Base-by-base conservation (phyloP, 2,888 invertebrate species). In the Pandemis cinnamomeana region DNA sequence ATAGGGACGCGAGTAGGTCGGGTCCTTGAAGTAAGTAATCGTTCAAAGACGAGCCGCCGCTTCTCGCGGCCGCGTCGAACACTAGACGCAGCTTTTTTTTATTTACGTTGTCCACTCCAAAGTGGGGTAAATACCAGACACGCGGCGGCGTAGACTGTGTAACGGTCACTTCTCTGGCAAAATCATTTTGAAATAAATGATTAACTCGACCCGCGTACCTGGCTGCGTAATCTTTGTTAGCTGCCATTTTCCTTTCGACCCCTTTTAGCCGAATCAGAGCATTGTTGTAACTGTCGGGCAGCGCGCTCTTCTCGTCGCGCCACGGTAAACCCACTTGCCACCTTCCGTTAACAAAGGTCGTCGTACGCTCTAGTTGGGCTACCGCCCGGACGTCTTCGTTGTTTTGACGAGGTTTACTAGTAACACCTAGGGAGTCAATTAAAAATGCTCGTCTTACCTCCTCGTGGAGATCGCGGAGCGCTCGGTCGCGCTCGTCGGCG, bases 21-120 rank as follows among this genome's bases (percentile, higher is more conserved):
- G 27, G 27, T 5, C 61, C 61, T 62, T 62, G 61, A 10, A 62
- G 10, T 8, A 62, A 13, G n/a, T 15, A 62, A 11, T 62, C 61
- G 41, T 62, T 62, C 11, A 62, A 36, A 3, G 41, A 62, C 11
- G 4, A 6, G 10, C 67, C 67, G 1, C 11, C 8, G 5, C 48
- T 51, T 11, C 27, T 27, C 1, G 67, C 48, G 4, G 67, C 67
- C 3, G 67, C 67, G 15, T 67, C 67, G 41, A 67, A 67, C 4
- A 67, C 67, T 8, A 67, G 27, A 7, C 67, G 15, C 10, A 67
- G 13, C 36, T 71, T 72, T 27, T 67, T 72, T 64, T 72, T 64
- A 46, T 72, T 72, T 11, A 55, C 63, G 42, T 72, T 72, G 7
- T 72, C 63, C 13, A 72, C 72, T 2, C 67, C 67, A 62, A 72